Base-by-base conservation (phyloP, 2,888 invertebrate species). In the Ophion slaviceki region DNA sequence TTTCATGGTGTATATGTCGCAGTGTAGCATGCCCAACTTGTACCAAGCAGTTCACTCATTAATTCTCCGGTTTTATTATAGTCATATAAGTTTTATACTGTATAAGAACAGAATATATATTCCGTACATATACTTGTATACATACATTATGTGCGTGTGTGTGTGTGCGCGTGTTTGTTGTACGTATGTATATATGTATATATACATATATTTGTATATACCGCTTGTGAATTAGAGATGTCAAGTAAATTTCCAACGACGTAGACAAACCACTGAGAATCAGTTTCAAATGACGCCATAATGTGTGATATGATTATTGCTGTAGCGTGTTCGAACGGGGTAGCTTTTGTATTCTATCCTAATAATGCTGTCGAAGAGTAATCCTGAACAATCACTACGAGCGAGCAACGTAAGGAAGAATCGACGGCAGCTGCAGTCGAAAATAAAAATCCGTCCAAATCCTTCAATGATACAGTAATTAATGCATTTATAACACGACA, bases 21-120 rank as follows among this genome's bases (percentile, higher is more conserved):
- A 59, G 28, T 36, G 47, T 61, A 57, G 61, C 62, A 61, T 70
- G 70, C 24, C 20, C 47, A 74, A 79, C 78, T 64, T 79, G 75
- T 82, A 78, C 85, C 64, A 59, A 61, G 59, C 82, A 78, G 78
- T 82, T 82, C 36, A 81, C 82, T 82, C 85, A 81, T 85, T 82
- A 82, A 80, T 80, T 82, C 45, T 62, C 59, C 53, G 62, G 70
- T 80, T 82, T 82, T 80, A 80, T 80, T 72, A 78, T 74, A 71
- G 32, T 70, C 74, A 24, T 62, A 47, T 45, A 77, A 74, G 62
- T 28, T 45, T 14, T 14, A 72, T 20, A 20, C 6, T 64, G 7
- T 11, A 64, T 64, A 24, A 40, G 40, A 40, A 40, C 40, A 40
- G 8, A 14, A 64, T 64, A 64, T 14, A 64, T 64, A 64, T 24